Evolutionary conservation across 2,113 vertebrate species (phyloP), one percentile per base, ranked within the genome.

Genomic region (Channa argus): DNA sequence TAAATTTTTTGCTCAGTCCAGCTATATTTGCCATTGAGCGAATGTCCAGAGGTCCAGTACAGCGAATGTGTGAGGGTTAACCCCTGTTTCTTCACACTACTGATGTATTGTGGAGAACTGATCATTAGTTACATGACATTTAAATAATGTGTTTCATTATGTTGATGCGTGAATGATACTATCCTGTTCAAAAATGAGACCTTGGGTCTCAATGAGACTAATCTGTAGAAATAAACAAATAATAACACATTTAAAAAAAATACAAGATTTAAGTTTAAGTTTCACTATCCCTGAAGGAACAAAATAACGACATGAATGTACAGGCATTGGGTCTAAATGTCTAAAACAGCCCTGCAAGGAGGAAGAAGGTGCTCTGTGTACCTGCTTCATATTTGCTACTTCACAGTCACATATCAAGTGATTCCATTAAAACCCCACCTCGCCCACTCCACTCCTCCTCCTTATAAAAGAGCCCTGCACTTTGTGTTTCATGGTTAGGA

Each of bases 391-490:
- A 71, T 87, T 51, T 70, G 50, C 77, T 56, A 39, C 74, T 74
- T 67, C 68, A 51, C 46, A 84, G 71, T 71, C 73, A 74, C 47
- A 59, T 63, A 68, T 59, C 49, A 73, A 87, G 84, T 68, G 79
- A 62, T 43, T 85, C 82, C 87, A 88, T 86, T 86, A 85, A 61
- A 45, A 14, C 74, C 38, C 38, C 41, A 59, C 24, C 8, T 41
- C 24, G 24, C 24, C 24, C 24, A 24, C 24, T 24, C 43, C 11
- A 24, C 8, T 33, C 64, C 58, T 43, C 47, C 38, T 66, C 34
- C 33, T 43, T 2, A 12, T 41, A 3, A 58, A 86, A 87, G 78
- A 83, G 86, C 63, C 60, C 51, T 49, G 77, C 88, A 83, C 84
- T 85, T 68, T 74, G 63, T 14, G 60, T 54, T 71, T 73, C 63